Percentiles rank a stretch among this genome's conserved stretches.
Conservation (phyloP, 1,140 invertebrate genomes). For the Brachionus koreanus region DNA sequence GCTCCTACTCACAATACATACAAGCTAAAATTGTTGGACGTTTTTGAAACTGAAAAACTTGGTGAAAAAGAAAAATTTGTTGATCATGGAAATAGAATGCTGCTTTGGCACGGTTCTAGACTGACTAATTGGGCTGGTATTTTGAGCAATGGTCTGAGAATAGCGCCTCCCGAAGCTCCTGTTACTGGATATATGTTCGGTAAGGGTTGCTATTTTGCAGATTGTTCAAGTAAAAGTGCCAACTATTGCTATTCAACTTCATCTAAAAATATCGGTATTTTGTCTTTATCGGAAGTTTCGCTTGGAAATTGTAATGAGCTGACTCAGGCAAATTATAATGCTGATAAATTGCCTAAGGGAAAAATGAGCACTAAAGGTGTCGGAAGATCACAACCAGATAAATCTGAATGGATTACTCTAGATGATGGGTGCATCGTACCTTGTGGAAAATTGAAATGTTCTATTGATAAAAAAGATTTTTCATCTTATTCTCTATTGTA, state of each 20-base stretch:
- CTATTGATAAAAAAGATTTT: constrained; percentile 48
- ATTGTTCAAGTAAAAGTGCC: constrained; percentile 97
- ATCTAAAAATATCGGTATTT: constrained; percentile 70
- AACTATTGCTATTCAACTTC: constrained; percentile 85
- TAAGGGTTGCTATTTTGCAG: constrained; percentile 82
- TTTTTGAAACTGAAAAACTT: constrained; percentile 65
- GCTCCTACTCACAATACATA: constrained; percentile 75
- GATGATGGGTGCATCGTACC: constrained; percentile 69
- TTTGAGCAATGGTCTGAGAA: constrained; percentile 90
- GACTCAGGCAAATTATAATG: constrained; percentile 67
- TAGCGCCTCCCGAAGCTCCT: constrained; percentile 90
- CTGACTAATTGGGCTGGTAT: constrained; percentile 91
- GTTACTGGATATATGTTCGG: constrained; percentile 69
- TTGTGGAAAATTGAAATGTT: constrained; percentile 64
- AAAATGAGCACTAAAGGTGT: constrained; percentile 74
- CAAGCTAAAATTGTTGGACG: constrained; percentile 69
- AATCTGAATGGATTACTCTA: constrained; percentile 44
- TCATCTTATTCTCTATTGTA: constrained; percentile 67
- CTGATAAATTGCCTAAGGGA: constrained; percentile 68
- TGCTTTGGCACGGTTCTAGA: constrained; percentile 94
- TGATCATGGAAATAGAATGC: constrained; percentile 69
- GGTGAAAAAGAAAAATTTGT: constrained; percentile 78
- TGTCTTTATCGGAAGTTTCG: constrained; percentile 91
- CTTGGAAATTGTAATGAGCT: constrained; percentile 81
- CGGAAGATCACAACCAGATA: constrained; percentile 5